Base-by-base conservation (phyloP, 2,113 vertebrate species). In the Trichechus manatus region DNA sequence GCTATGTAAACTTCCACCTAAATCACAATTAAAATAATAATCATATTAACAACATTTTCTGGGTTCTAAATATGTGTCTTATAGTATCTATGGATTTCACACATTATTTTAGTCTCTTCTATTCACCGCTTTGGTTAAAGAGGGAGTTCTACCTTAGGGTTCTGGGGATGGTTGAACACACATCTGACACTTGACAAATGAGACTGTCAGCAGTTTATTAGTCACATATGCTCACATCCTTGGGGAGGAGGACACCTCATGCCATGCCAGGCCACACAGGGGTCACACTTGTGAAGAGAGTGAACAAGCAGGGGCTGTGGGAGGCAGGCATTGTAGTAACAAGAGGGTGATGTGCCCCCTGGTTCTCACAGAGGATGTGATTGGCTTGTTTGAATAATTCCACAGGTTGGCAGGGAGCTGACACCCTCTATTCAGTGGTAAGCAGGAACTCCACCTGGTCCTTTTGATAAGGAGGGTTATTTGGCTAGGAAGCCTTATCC, bases 241-340 rank as follows among this genome's bases (percentile, higher is more conserved):
- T 23, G 36, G 3, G 23, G 15, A 42, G 15, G n/a, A 47, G 2
- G 44, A 59, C 27, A 7, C 1, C 6, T 31, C 13, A 22, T 0
- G 15, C 36, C 50, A 15, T 4, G 7, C 22, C 20, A 10, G 8
- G 17, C 22, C 84, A 44, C 44, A 13, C 14, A 39, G 63, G 42
- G 9, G 5, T 36, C 64, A 31, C 25, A 8, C 53, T 19, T 2
- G 0, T 3, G 15, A n/a, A 17, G 29, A 47, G 79, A 83, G 22
- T 3, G 22, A 74, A 36, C 29, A 56, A 56, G 9, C 64, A 86
- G 50, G 13, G 31, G 61, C 77, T 27, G 23, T 4, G 1, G 1
- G 77, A 10, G 0, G 33, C 4, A 50, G 25, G 15, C 31, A 39
- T n/a, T 20, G 29, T 29, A 64, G 79, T 9, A 31, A 92, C 6